These are phyloP conservation scores for Dicyrtoma fusca DNA, from an alignment of 2,888 invertebrate genomes.

Conservation along the genomic window DNA sequence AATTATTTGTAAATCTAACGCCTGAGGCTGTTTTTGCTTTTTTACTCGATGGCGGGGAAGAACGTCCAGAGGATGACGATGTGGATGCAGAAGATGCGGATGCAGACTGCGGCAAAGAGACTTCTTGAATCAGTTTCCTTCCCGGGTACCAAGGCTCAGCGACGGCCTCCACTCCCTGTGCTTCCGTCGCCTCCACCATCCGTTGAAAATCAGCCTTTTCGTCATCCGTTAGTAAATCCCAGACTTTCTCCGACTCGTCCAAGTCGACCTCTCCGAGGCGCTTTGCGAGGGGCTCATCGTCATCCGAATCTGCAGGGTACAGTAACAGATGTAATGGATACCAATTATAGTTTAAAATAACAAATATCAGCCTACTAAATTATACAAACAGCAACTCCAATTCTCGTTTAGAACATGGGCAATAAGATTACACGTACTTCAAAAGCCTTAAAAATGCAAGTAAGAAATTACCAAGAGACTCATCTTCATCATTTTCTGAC, in stretches of 20 bases:
- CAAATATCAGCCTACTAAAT: too few species aligned
- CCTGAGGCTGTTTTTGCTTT: too few species aligned
- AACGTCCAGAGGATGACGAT: too few species aligned
- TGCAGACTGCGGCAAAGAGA: neutral
- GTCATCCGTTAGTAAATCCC: slow-evolving; percentile 50
- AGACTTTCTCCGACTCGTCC: slow-evolving; percentile 52
- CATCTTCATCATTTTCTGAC: slow-evolving; percentile 2
- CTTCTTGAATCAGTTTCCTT: slow-evolving; percentile 40
- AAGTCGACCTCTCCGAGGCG: slow-evolving; percentile 49
- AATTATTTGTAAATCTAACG: too few species aligned
- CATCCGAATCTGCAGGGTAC: slow-evolving; percentile 50
- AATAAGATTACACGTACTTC: too few species aligned
- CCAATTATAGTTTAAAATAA: neutral
- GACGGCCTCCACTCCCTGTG: slow-evolving; percentile 41
- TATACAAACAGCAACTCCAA: too few species aligned
- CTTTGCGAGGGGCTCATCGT: slow-evolving; percentile 51
- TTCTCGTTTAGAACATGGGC: too few species aligned
- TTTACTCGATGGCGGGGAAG: too few species aligned
- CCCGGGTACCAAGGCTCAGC: slow-evolving; percentile 49
- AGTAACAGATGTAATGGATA: slow-evolving; percentile 2
- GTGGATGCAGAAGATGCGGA: too few species aligned
- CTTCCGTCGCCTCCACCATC: slow-evolving; percentile 33
- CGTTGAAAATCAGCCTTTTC: slow-evolving; percentile 51
- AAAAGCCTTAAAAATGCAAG: too few species aligned
- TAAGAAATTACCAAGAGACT: slow-evolving; percentile 9